Evolutionary conservation across 2,797 vertebrate species (phyloP).

Genomic region (Coregonus sp.): DNA sequence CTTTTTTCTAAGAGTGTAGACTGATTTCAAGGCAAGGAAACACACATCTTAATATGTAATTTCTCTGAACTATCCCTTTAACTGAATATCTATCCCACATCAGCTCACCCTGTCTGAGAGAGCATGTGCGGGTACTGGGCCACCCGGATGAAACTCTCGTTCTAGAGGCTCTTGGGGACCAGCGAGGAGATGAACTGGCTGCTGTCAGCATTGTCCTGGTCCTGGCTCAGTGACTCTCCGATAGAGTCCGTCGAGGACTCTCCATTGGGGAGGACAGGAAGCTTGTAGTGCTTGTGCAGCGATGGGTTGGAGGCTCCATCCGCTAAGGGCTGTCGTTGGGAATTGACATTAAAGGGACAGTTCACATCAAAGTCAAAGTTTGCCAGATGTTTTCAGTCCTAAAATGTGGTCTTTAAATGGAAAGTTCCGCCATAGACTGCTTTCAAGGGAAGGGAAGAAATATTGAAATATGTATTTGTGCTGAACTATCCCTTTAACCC

Average conservation of each 20-base stretch:
- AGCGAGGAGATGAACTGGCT: conserved; percentile 79
- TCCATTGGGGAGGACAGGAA: conserved; percentile 73
- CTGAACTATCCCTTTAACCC: neutral
- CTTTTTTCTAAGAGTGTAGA: no score
- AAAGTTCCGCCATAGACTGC: neutral
- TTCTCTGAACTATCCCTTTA: neutral
- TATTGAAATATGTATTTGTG: neutral
- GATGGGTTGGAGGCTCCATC: conserved; percentile 96
- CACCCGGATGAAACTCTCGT: conserved; percentile 81
- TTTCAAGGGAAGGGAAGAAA: neutral
- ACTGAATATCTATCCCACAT: neutral
- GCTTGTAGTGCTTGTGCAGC: conserved; percentile 82
- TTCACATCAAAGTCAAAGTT: neutral
- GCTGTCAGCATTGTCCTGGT: conserved; percentile 83
- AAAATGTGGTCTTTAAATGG: neutral
- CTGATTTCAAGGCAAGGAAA: no score
- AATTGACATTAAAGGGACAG: neutral
- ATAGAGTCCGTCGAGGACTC: conserved; percentile 79
- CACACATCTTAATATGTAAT: no score
- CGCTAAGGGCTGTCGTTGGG: conserved; percentile 83
- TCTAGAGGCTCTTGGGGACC: conserved; percentile 79
- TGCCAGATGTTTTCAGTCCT: neutral
- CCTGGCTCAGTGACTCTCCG: conserved; percentile 81
- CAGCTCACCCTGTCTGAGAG: conserved; percentile 76
- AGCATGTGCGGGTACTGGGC: conserved; percentile 82